Percentiles rank a stretch among this genome's conserved stretches.
Evolutionary conservation across 2,113 vertebrate species (phyloP).

Genomic region (Aspidoscelis tigris): DNA sequence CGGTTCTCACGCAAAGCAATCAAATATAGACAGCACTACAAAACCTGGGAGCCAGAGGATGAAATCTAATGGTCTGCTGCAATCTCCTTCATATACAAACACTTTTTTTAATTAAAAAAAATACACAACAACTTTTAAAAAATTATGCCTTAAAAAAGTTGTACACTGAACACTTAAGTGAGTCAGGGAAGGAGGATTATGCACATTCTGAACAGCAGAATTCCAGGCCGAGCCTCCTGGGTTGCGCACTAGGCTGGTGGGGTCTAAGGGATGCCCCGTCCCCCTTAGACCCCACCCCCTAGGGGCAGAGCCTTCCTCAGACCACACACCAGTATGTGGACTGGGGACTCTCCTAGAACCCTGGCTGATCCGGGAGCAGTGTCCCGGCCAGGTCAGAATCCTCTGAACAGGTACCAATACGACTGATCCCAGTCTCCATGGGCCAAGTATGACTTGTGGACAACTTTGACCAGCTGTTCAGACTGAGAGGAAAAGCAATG

Average conservation of each 20-base stretch:
- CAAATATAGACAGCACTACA: neutral
- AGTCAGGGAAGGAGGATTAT: neutral
- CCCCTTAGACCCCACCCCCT: too few species aligned
- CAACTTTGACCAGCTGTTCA: neutral
- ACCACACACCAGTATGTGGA: too few species aligned
- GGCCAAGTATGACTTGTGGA: neutral
- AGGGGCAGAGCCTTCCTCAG: too few species aligned
- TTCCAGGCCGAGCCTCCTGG: too few species aligned
- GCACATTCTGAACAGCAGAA: neutral
- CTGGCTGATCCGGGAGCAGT: too few species aligned
- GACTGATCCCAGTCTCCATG: neutral
- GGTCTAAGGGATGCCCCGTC: too few species aligned
- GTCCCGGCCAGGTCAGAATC: too few species aligned
- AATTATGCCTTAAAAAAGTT: constrained; percentile 24
- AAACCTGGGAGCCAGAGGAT: neutral
- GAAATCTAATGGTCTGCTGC: neutral
- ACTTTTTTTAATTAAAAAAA: neutral
- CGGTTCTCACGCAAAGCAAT: accelerated
- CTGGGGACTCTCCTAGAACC: too few species aligned
- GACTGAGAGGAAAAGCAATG: neutral
- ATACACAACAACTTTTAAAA: constrained; percentile 9
- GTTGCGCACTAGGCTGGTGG: too few species aligned
- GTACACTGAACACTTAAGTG: neutral
- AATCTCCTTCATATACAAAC: constrained; percentile 34
- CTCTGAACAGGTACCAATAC: neutral